phyloP scores from a whole-genome alignment of 2,113 vertebrate genomes.

The Varanus komodoensis region DNA sequence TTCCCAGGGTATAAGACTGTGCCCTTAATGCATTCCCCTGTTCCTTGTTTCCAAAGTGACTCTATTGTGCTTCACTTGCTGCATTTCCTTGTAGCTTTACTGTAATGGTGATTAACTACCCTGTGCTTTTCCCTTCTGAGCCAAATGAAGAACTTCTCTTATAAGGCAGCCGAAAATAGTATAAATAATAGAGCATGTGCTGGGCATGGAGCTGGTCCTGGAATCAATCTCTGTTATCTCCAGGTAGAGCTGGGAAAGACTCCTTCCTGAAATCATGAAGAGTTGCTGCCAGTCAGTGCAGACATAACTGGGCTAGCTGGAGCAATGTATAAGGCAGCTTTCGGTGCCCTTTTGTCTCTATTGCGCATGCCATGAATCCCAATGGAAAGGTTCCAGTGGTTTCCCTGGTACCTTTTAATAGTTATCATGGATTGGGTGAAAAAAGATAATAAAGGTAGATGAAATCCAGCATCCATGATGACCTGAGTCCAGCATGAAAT shows the following conservation, averaged over 20 bases:
- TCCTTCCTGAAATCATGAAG: background rate
- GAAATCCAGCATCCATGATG: background rate
- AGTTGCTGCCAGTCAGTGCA: background rate
- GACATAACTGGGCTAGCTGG: background rate
- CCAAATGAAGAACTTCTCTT: background rate
- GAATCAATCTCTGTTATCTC: background rate
- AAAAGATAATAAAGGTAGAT: background rate
- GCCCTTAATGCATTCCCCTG: no score
- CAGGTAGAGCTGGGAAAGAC: no score
- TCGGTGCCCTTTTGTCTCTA: no score
- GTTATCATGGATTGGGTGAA: background rate
- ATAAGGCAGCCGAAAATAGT: background rate
- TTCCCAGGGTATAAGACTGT: no score
- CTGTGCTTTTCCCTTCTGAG: background rate
- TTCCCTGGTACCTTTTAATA: background rate
- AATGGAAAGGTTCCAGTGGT: background rate
- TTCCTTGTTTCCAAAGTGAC: no score
- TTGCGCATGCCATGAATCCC: background rate
- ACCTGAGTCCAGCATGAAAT: background rate
- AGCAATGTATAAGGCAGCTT: no score
- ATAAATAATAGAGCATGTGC: background rate
- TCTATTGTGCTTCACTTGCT: no score
- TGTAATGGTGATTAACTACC: background rate
- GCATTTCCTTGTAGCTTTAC: background rate
- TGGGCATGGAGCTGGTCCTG: background rate